Evolutionary conservation across 2,797 vertebrate species (phyloP), one percentile per base, ranked within the genome.

Genomic region (Hydrocynus forskahlii): DNA sequence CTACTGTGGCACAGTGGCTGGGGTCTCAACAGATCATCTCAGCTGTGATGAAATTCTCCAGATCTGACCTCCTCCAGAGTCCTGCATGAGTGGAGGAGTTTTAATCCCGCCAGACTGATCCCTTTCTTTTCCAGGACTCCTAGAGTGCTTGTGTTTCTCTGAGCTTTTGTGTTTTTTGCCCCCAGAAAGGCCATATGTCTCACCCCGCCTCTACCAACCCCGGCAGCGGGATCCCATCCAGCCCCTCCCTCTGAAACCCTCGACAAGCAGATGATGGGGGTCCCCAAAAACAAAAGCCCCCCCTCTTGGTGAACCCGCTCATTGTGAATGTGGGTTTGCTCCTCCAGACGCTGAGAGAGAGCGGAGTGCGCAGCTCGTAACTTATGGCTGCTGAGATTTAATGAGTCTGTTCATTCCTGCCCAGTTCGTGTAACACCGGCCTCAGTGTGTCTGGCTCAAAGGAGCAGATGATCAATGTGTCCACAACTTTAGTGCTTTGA

Each of bases 121-220:
- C 72, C 57, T 2, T 64, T 80, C 66, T 75, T 23, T 60, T 63
- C 40, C 69, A 6, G 69, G 63, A 84, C 54, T 69, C 45, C 75
- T 16, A 35, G 38, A 72, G 78, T 74, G 69, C 75, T 72, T 74
- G 54, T 69, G 83, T 63, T 43, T 75, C 69, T 75, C 57, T 43
- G n/a, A 2, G 75, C 75, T 29, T 84, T 70, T 78, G 75, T 81
- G 62, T 81, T 74, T 45, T 72, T 25, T 73, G 75, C 70, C 76
- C 90, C 84, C 12, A 87, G 81, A 76, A 63, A 88, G 88, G 90
- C 92, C 90, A 91, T 93, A 91, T 92, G 93, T 94, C 88, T 92
- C 90, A 69, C 71, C 50, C 69, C 69, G 35, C 23, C 69, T 50
- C 50, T 25, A 84, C 76, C 68, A 43, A 84, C 86, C 87, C 88